A percentile compares a stretch with the other conserved stretches of the same genome.
phyloP scores from a whole-genome alignment of 1,140 invertebrate species.

The Neodiprion fabricii region DNA sequence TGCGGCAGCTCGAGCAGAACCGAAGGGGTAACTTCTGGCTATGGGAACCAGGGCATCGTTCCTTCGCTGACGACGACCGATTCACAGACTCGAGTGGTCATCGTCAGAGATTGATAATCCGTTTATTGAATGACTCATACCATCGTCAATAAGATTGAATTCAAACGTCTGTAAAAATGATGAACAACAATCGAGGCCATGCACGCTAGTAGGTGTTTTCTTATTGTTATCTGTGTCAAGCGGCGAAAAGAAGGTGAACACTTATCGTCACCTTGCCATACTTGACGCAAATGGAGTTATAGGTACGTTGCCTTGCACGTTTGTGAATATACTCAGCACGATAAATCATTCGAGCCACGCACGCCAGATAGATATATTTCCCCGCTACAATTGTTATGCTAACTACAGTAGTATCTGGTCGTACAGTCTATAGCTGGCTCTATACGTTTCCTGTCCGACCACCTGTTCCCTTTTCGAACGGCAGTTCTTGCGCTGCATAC shows the following conservation, averaged over 20 bases:
- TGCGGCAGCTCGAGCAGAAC: conserved; percentile 19
- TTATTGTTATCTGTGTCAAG: background rate
- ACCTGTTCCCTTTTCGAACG: conserved; percentile 56
- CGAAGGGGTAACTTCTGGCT: conserved; percentile 4
- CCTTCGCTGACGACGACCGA: background rate
- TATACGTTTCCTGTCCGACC: conserved; percentile 53
- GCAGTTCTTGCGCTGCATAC: conserved; percentile 1
- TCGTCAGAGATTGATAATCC: too few relatives aligned
- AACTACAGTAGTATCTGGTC: conserved; percentile 58
- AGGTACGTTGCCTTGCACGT: background rate
- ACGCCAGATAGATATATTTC: conserved; percentile 38
- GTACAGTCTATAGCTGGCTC: conserved; percentile 46
- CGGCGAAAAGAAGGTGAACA: background rate
- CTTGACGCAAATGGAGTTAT: background rate
- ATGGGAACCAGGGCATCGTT: background rate
- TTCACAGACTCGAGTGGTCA: too few relatives aligned
- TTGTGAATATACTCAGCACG: conserved; percentile 22
- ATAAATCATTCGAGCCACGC: conserved; percentile 53
- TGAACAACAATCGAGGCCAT: too few relatives aligned
- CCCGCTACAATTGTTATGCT: conserved; percentile 59
- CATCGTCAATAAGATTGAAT: too few relatives aligned
- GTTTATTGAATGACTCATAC: too few relatives aligned
- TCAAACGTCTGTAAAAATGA: too few relatives aligned
- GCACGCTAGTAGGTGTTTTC: too few relatives aligned
- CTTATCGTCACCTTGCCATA: background rate